These are phyloP conservation scores for Drosophila truncata DNA, from an alignment of 1,140 invertebrate genomes.

Conservation along the genomic window DNA sequence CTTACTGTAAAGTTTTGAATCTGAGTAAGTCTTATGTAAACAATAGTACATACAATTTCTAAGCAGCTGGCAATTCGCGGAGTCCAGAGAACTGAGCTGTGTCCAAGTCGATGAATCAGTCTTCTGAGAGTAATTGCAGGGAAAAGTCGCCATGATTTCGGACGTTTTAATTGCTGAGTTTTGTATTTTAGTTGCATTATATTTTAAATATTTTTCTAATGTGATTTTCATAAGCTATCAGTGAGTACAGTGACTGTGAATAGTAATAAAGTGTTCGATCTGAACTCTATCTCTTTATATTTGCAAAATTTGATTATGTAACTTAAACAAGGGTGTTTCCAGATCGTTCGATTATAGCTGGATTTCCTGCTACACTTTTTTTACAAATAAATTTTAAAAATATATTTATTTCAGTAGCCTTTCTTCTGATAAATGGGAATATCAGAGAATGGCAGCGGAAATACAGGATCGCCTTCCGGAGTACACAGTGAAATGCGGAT, in stretches of 20 bases:
- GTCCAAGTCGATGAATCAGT: background rate
- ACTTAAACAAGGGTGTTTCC: background rate
- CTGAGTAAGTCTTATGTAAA: background rate
- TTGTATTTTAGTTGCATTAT: accelerated
- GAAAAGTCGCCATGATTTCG: background rate
- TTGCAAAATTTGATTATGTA: background rate
- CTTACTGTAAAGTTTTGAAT: background rate
- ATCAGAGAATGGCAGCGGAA: background rate
- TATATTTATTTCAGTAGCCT: background rate
- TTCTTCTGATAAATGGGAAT: background rate
- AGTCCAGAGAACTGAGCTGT: background rate
- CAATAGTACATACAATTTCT: background rate
- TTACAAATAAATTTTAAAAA: background rate
- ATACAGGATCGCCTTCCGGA: background rate
- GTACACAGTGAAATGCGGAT: background rate
- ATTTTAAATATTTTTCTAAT: background rate
- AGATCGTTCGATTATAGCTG: background rate
- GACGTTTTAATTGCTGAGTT: background rate
- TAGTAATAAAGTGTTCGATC: no score
- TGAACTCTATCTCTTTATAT: background rate
- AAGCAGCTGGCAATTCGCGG: background rate
- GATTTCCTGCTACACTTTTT: background rate
- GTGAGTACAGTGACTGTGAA: background rate
- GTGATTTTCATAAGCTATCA: background rate
- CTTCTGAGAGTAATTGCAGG: background rate